phyloP scores from a whole-genome alignment of 2,113 vertebrate species.

The Chloropsis hardwickii region DNA sequence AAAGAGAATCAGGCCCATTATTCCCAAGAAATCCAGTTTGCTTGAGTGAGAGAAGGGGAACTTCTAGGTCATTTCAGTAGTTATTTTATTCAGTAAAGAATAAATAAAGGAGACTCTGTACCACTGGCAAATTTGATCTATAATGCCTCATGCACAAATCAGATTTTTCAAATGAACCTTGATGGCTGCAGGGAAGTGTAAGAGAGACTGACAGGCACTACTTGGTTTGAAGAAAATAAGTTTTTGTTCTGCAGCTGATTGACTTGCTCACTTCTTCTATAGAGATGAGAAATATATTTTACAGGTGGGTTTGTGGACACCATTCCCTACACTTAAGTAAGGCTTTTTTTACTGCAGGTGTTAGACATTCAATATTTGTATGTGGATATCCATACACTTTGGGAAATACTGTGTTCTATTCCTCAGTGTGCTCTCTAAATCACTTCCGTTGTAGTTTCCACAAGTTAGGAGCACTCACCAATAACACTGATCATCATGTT shows the following conservation, averaged over 20 bases:
- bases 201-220: conserved; percentile 12
- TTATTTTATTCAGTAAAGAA: conserved; percentile 37
- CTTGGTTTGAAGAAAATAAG: conserved; percentile 19
- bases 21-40: conserved; percentile 47
- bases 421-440: neutral
- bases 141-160: conserved; percentile 36
- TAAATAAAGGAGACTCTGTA: conserved; percentile 41
- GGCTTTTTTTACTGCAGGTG: neutral
- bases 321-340: neutral
- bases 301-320: neutral
- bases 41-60: conserved; percentile 25
- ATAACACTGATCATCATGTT: neutral
- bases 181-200: neutral
- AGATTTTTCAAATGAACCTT: conserved; percentile 41
- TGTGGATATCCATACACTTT: neutral
- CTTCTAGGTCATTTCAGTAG: conserved; percentile 48
- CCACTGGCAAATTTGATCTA: conserved; percentile 39
- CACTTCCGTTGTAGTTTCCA: neutral
- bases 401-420: neutral
- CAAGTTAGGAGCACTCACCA: neutral
- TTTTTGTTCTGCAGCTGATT: neutral
- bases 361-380: neutral
- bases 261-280: neutral
- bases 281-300: neutral
- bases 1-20: conserved; percentile 56